Conservation (phyloP, 2,797 vertebrate species). For the Tadarida brasiliensis region DNA sequence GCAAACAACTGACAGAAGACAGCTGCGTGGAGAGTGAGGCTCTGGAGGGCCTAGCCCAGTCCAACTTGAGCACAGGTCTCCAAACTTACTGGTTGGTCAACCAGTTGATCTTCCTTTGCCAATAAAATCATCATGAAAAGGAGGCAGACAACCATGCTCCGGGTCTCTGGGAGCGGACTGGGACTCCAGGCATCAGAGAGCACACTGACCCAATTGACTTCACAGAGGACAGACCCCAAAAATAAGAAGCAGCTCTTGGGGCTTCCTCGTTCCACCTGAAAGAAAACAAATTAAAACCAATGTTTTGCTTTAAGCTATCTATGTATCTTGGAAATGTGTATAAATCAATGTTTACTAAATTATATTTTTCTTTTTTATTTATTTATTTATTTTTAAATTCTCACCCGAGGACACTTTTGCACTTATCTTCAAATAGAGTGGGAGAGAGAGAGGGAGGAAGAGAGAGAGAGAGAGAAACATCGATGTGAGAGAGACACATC, state of each 20-base stretch:
- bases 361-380: conserved; percentile 46
- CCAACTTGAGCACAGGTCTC: not conserved
- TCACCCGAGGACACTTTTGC: too few species aligned
- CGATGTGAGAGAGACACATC: too few species aligned
- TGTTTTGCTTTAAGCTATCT: not conserved
- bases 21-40: accelerated
- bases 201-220: conserved; percentile 98
- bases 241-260: conserved; percentile 98
- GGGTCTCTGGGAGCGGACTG: conserved; percentile 87
- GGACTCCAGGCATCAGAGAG: conserved; percentile 93
- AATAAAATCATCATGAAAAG: conserved; percentile 96
- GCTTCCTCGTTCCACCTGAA: conserved; percentile 97
- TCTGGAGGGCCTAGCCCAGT: not conserved
- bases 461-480: too few species aligned
- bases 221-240: conserved; percentile 95
- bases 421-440: too few species aligned
- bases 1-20: not conserved
- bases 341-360: not conserved
- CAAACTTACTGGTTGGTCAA: conserved; percentile 90
- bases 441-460: too few species aligned
- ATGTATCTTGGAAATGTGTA: not conserved
- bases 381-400: too few species aligned
- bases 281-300: conserved; percentile 37
- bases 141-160: conserved; percentile 95
- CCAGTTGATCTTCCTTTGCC: conserved; percentile 95